Base-by-base conservation (phyloP, 2,888 invertebrate genomes). In the Pogonocherus hispidulus region DNA sequence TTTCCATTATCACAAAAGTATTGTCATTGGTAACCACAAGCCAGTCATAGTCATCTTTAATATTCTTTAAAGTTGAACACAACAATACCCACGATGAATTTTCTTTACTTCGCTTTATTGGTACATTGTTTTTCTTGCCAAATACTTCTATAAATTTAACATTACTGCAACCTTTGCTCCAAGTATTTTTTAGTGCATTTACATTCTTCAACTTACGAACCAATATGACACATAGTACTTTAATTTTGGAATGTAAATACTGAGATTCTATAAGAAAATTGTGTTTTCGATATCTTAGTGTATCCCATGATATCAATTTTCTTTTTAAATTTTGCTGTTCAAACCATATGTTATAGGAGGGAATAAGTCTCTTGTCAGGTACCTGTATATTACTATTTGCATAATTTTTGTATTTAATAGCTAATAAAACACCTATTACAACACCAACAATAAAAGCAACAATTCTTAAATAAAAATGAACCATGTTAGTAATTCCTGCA, bases 1-100 rank as follows among this genome's bases (percentile, higher is more conserved):
- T 90, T 79, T 90, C 89, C 14, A 88, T 81, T 52, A 90, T 82
- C 5, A 87, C 87, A 83, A 88, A 87, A 18, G 87, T 87, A 70
- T 88, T 86, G 73, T 90, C 89, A 68, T 87, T 86, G 0, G 88
- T 85, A 76, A 90, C 85, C 55, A 90, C 81, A n/a, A 86, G 76
- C 90, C 90, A 90, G 32, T 88, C 79, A 59, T 86, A 79, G 11
- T 68, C 55, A n/a, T 73, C 63, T 37, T 74, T 46, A 44, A 82
- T 66, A 19, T 73, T 67, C 41, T 75, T 72, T 63, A 85, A 67
- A 3, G 68, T 65, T 37, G 79, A 73, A 67, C 85, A 86, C 46
- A 85, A 74, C 37, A 79, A 51, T 44, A 74, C 66, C 85, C 85
- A 86, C 3, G 83, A 81, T 2, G 84, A 82, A 27, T 79, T 77